Evolutionary conservation across 1,140 invertebrate species (phyloP).

Genomic region (Megalonaias nervosa): DNA sequence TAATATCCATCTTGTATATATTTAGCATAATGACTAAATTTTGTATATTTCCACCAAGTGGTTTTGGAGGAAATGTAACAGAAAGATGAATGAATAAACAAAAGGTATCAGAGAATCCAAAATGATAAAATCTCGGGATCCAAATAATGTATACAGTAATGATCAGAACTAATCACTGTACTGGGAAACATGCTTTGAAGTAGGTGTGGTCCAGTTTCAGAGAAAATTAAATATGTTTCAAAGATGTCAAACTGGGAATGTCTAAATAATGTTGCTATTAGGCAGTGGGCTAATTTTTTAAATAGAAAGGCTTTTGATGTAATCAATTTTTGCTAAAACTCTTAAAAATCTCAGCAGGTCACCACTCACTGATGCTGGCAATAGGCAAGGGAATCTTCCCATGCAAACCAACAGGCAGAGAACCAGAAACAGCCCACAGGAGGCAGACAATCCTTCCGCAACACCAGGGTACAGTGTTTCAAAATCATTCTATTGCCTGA

Average conservation of each 20-base stretch:
- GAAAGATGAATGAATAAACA: no score
- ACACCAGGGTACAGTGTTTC: no score
- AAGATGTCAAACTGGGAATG: background rate
- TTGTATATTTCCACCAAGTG: no score
- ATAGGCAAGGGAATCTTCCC: conserved; percentile 30
- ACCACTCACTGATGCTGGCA: conserved; percentile 23
- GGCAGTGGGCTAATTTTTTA: background rate
- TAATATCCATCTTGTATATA: no score
- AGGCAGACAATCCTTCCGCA: no score
- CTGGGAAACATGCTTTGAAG: background rate
- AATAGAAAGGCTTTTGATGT: background rate
- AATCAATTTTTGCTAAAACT: background rate
- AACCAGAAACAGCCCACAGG: background rate
- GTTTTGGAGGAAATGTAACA: no score
- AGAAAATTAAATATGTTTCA: background rate
- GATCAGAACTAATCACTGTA: no score
- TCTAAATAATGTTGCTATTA: background rate
- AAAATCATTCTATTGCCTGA: no score
- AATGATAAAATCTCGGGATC: no score
- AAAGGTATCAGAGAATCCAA: no score
- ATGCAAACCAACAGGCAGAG: conserved; percentile 18
- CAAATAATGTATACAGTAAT: no score
- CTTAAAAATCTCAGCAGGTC: conserved; percentile 16
- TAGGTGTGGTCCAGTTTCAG: background rate
- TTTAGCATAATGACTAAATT: no score